These are phyloP conservation scores for Schizotus pectinicornis DNA, from an alignment of 2,888 invertebrate species.

Conservation along the genomic window DNA sequence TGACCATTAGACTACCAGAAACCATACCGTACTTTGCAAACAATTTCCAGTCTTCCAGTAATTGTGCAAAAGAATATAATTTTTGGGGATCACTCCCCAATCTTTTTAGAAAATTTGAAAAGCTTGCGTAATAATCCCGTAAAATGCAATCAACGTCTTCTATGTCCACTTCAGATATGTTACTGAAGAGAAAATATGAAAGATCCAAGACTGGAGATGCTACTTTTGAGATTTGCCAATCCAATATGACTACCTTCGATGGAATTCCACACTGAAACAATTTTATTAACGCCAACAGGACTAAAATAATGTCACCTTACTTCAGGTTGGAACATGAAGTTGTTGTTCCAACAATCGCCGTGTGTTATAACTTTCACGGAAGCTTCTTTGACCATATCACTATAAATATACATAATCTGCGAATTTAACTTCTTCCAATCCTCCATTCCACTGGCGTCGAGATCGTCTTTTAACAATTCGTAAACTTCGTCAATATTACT, in stretches of 20 bases:
- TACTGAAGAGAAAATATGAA: slow-evolving; percentile 15
- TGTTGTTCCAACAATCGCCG: slow-evolving; percentile 31
- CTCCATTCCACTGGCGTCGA: too few relatives aligned
- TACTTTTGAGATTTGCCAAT: slow-evolving; percentile 10
- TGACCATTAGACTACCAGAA: background rate
- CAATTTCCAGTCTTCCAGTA: slow-evolving; percentile 16
- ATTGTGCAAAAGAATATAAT: slow-evolving; percentile 1
- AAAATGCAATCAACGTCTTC: slow-evolving; percentile 1
- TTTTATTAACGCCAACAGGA: too few relatives aligned
- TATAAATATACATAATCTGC: slow-evolving; percentile 5
- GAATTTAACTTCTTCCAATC: background rate
- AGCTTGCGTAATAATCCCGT: background rate
- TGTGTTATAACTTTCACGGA: slow-evolving; percentile 23
- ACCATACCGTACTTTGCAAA: slow-evolving; percentile 5
- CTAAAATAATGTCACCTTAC: too few relatives aligned
- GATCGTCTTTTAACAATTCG: too few relatives aligned
- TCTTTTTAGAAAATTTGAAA: background rate
- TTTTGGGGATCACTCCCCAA: background rate
- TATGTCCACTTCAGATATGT: background rate
- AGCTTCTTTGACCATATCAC: slow-evolving; percentile 7
- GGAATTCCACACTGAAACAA: background rate
- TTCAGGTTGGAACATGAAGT: slow-evolving; percentile 28
- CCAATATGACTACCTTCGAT: slow-evolving; percentile 3
- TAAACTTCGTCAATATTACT: too few relatives aligned
- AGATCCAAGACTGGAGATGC: slow-evolving; percentile 18